Evolutionary conservation across 2,888 invertebrate genomes (phyloP).

Genomic region (Macropis europaea): DNA sequence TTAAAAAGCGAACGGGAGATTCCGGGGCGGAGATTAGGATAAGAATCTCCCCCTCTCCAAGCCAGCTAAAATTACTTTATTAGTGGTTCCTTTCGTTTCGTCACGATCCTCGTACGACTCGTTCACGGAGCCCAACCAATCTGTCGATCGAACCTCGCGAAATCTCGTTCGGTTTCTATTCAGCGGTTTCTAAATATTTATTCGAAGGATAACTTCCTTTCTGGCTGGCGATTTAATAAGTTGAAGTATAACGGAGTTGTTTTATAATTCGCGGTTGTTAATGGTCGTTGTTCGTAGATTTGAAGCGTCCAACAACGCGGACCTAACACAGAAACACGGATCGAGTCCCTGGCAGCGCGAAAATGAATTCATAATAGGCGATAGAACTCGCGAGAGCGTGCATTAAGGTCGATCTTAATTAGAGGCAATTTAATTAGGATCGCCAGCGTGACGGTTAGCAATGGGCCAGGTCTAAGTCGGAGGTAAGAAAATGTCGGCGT

Average conservation of each 20-base stretch:
- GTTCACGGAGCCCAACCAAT: too few species aligned
- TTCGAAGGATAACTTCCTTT: too few species aligned
- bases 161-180: too few species aligned
- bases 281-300: neutral
- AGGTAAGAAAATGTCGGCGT: constrained; percentile 71
- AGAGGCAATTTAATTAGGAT: constrained; percentile 79
- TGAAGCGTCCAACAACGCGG: neutral
- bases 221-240: too few species aligned
- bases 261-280: neutral
- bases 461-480: constrained; percentile 74
- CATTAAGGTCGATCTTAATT: constrained; percentile 79
- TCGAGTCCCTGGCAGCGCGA: constrained; percentile 45
- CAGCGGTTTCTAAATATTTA: too few species aligned
- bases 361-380: constrained; percentile 67
- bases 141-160: too few species aligned
- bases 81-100: neutral
- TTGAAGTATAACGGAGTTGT: neutral
- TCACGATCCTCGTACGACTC: neutral
- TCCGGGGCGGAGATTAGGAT: constrained; percentile 15
- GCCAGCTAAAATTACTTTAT: constrained; percentile 25
- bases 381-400: constrained; percentile 69
- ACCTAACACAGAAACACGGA: constrained; percentile 25
- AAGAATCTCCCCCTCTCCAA: constrained; percentile 8
- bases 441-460: constrained; percentile 77
- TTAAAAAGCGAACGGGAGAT: constrained; percentile 36